Evolutionary conservation across 1,140 invertebrate species (phyloP).

Genomic region (Sycophaga agraensis): DNA sequence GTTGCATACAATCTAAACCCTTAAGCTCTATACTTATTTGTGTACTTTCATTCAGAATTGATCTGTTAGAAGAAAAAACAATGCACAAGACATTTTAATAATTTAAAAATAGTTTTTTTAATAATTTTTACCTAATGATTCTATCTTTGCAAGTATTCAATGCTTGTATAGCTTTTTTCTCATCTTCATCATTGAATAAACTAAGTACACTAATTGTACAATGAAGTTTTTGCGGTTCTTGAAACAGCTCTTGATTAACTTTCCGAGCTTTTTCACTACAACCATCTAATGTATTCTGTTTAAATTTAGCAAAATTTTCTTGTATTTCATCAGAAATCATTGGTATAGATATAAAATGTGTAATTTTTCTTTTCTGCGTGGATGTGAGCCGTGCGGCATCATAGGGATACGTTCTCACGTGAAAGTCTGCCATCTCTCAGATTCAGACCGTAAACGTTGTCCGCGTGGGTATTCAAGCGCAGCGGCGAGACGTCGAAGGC

Average conservation of each 20-base stretch:
- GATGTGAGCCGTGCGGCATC: no score
- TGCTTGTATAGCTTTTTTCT: constrained; percentile 56
- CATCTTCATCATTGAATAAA: constrained; percentile 70
- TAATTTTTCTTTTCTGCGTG: constrained; percentile 64
- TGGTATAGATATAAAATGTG: constrained; percentile 83
- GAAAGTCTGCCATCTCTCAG: no score
- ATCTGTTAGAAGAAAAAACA: constrained; percentile 47
- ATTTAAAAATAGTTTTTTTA: no score
- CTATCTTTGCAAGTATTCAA: constrained; percentile 60
- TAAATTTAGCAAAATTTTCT: constrained; percentile 46
- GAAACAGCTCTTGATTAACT: constrained; percentile 71
- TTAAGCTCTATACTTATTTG: constrained; percentile 60
- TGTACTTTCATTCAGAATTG: constrained; percentile 50
- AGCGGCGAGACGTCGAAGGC: no score
- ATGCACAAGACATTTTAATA: no score
- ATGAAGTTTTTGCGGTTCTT: constrained; percentile 72
- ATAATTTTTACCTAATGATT: constrained; percentile 46
- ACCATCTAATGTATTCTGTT: constrained; percentile 43
- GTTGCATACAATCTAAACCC: constrained; percentile 81
- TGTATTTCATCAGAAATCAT: constrained; percentile 62
- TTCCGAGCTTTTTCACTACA: constrained; percentile 57
- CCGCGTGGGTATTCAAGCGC: no score
- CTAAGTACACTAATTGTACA: constrained; percentile 73
- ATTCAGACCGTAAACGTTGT: no score
- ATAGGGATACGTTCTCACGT: no score